Conservation (phyloP, 2,797 vertebrate genomes). For the Gymnocypris eckloni region DNA sequence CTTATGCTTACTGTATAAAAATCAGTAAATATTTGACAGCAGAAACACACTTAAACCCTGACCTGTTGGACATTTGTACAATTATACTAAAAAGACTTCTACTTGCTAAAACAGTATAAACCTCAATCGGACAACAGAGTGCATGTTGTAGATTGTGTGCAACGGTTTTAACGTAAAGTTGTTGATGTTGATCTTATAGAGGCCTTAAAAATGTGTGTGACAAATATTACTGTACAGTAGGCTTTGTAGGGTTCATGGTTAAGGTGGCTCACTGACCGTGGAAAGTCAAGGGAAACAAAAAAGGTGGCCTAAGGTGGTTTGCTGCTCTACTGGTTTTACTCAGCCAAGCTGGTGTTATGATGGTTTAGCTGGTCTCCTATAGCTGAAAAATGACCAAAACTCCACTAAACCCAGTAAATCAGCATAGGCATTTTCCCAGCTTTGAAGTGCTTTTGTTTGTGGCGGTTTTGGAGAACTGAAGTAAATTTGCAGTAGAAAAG, state of each 20-base stretch:
- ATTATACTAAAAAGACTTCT: not conserved
- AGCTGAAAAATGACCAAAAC: not conserved
- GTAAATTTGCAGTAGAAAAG: not conserved
- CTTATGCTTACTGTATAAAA: not conserved
- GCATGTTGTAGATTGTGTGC: not conserved
- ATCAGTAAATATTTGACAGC: not conserved
- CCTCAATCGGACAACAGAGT: not conserved
- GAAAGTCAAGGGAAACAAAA: not conserved
- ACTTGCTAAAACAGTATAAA: not conserved
- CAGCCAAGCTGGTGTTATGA: not conserved
- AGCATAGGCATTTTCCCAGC: not conserved
- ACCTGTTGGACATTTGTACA: not conserved
- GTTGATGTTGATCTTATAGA: not conserved
- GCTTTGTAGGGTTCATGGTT: not conserved
- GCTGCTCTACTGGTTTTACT: not conserved
- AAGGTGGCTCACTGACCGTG: not conserved
- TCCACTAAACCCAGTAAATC: not conserved
- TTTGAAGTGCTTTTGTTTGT: not conserved
- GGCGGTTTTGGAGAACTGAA: not conserved
- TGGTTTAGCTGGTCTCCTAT: not conserved
- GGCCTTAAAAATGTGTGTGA: not conserved
- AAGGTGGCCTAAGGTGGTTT: not conserved
- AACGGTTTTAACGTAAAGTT: not conserved
- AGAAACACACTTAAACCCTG: not conserved
- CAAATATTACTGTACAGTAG: not conserved